Evolutionary conservation across 2,797 vertebrate genomes (phyloP).

Genomic region (Taeniopygia guttata): DNA sequence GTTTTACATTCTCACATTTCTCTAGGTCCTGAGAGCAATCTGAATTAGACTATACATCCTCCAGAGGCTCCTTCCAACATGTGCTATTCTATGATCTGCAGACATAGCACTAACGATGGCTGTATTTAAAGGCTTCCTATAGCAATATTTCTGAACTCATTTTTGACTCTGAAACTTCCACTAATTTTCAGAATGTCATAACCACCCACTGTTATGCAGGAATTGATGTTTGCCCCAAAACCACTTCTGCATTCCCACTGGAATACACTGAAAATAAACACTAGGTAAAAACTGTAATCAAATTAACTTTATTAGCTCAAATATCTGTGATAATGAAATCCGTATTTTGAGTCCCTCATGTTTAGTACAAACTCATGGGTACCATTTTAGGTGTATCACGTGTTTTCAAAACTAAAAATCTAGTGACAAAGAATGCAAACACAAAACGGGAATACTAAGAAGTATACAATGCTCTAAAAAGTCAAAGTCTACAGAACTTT

Average conservation of each 20-base stretch:
- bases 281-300: not conserved
- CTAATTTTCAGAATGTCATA: not conserved
- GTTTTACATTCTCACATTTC: not conserved
- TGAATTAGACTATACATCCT: not conserved
- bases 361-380: not conserved
- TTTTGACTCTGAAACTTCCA: not conserved
- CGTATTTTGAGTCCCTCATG: not conserved
- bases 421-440: not conserved
- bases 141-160: not conserved
- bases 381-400: not conserved
- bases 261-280: not conserved
- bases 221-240: not conserved
- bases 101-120: not conserved
- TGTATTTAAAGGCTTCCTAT: not conserved
- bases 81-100: not conserved
- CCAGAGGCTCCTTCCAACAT: not conserved
- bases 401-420: not conserved
- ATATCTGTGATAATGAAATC: not conserved
- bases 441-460: not conserved
- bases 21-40: not conserved
- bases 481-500: not conserved
- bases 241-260: not conserved
- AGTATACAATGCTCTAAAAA: not conserved
- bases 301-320: slow-evolving; percentile 37
- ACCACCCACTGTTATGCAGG: not conserved